Conservation (phyloP, 2,888 invertebrate species). For the Habroteleia sp. region DNA sequence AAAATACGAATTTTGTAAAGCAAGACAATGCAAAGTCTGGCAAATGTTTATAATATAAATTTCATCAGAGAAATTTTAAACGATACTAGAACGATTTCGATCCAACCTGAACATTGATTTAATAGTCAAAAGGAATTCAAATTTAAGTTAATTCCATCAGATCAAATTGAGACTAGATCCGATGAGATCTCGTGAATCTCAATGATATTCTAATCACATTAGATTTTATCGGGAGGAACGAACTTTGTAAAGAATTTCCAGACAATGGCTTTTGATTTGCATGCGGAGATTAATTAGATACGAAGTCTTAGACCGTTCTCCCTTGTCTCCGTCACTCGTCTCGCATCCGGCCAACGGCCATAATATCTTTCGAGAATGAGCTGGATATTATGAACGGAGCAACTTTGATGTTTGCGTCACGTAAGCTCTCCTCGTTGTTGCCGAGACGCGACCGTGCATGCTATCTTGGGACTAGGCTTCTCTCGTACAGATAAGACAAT, state of each 20-base stretch:
- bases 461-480: conserved; percentile 73
- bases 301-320: conserved; percentile 65
- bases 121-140: no score
- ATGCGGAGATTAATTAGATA: conserved; percentile 76
- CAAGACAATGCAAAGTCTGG: no score
- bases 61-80: no score
- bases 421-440: conserved; percentile 74
- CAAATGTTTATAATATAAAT: no score
- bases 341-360: conserved; percentile 59
- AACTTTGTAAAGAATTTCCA: background rate
- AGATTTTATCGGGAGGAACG: no score
- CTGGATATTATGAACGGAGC: conserved; percentile 69
- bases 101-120: no score
- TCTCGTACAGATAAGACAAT: conserved; percentile 61
- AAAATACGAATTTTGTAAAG: no score
- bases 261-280: conserved; percentile 61
- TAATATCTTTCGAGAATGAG: conserved; percentile 60
- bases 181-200: no score
- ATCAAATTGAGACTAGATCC: no score
- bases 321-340: conserved; percentile 21
- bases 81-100: no score
- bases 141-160: no score
- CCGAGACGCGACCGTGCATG: conserved; percentile 75
- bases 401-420: conserved; percentile 69
- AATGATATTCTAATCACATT: no score